These are phyloP conservation scores for Lacerta viridis DNA, from an alignment of 2,797 vertebrate species.

Conservation along the genomic window DNA sequence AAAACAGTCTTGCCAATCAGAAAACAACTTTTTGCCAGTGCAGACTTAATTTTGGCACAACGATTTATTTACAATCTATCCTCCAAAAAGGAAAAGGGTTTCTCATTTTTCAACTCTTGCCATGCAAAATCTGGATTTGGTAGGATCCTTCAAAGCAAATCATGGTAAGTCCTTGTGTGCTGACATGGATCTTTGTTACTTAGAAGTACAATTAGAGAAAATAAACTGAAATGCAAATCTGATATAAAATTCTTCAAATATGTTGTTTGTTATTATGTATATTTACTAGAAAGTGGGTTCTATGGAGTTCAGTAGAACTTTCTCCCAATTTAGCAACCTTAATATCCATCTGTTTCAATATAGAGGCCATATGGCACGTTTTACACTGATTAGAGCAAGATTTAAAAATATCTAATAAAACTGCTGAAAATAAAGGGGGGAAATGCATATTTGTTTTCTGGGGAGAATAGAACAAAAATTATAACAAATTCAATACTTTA, in stretches of 20 bases:
- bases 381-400: neutral
- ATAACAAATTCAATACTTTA: neutral
- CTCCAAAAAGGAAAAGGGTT: neutral
- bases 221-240: too few relatives aligned
- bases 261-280: too few relatives aligned
- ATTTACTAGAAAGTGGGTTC: too few relatives aligned
- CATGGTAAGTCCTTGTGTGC: neutral
- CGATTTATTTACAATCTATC: too few relatives aligned
- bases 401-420: neutral
- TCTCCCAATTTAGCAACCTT: neutral
- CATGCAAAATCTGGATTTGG: neutral
- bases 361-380: neutral
- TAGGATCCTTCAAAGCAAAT: neutral
- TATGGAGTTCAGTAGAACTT: too few relatives aligned
- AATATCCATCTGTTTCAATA: neutral
- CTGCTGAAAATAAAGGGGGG: neutral
- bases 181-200: neutral
- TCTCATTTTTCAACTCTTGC: neutral
- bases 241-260: too few relatives aligned
- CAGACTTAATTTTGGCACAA: neutral
- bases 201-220: neutral
- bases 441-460: too few relatives aligned
- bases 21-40: neutral
- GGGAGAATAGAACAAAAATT: too few relatives aligned
- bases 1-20: neutral